phyloP scores from a whole-genome alignment of 2,888 invertebrate genomes.

The Melanophora roralis region DNA sequence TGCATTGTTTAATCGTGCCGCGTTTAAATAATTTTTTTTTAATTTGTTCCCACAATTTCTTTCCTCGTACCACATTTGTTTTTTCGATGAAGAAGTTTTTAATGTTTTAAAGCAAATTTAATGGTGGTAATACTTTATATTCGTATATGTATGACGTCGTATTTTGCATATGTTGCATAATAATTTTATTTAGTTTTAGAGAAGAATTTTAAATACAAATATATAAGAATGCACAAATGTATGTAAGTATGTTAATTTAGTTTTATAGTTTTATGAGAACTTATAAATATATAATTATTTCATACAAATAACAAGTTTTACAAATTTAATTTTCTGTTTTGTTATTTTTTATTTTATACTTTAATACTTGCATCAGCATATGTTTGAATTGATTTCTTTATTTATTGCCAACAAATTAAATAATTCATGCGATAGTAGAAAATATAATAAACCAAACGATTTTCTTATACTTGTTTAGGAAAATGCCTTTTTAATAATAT shows the following conservation, averaged over 20 bases:
- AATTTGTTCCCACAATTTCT: not conserved
- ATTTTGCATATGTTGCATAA: constrained; percentile 41
- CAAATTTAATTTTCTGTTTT: constrained; percentile 9
- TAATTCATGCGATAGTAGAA: no score
- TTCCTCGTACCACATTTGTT: not conserved
- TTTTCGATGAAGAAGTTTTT: constrained; percentile 11
- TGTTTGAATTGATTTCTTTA: not conserved
- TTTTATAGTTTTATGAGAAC: not conserved
- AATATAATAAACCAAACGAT: no score
- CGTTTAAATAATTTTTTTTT: not conserved
- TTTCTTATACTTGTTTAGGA: no score
- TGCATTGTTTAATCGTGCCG: not conserved
- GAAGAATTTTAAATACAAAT: not conserved
- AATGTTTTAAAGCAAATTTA: constrained; percentile 4
- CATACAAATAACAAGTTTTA: not conserved
- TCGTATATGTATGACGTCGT: not conserved
- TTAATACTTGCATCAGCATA: constrained; percentile 14
- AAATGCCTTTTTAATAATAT: no score
- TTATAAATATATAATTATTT: not conserved
- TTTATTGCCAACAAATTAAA: constrained; percentile 2
- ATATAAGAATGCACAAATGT: no score
- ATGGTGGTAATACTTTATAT: not conserved
- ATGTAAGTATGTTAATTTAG: no score
- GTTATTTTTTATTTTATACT: no score
- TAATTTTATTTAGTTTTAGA: constrained; percentile 1